Base-by-base conservation (phyloP, 2,797 vertebrate species). In the Sphenopsis melanotis region DNA sequence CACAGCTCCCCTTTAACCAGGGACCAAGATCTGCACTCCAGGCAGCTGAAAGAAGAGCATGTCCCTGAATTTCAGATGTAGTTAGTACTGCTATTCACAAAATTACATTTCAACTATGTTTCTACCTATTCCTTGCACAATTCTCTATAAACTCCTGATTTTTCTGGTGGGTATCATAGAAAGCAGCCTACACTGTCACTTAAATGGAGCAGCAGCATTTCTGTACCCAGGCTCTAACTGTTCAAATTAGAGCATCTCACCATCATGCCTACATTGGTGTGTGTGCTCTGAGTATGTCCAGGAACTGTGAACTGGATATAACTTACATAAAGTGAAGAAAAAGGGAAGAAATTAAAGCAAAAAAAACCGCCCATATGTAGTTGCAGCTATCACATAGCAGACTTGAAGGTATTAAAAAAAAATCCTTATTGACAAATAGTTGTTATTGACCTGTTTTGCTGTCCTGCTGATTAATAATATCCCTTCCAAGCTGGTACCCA, bases 281-380 rank as follows among this genome's bases (percentile, higher is more conserved):
- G 13, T 29, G 2, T 53, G 52, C 37, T 53, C 65, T 15, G 34
- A 49, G 64, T 17, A 4, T 2, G 0, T 26, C 46, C 85, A 49
- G 27, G n/a, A 1, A 3, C 63, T 79, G 22, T 37, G 44, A 53
- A 16, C 52, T 23, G 66, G 12, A 15, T 52, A 7, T 34, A 39
- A 24, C 57, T 69, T 72, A 16, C 11, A 22, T 37, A n/a, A 84
- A 74, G 42, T 10, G 39, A 53, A 44, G 46, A 66, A 61, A 30
- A 29, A 6, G 17, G 3, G 8, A 52, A 30, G 8, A 23, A 52
- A 52, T 22, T 1, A 9, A 34, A 61, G 36, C 2, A 1, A 23
- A 52, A 49, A 24, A 29, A 46, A 2, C 32, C 0, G 1, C 12
- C 27, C 15, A 37, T 44, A 12, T 0, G 0, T 57, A 42, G 46